Conservation (phyloP, 1,140 invertebrate genomes). For the fruit fly (Drosophila melanogaster) region Release_6_plus_ISO1_MT NC_004354.4:14885001-14885500, state of each 20-base stretch:
- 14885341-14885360: too few relatives aligned
- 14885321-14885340: too few relatives aligned
- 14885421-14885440: too few relatives aligned
- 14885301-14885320: neutral
- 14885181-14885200: slow-evolving; percentile 23
- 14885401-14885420: too few relatives aligned
- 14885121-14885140: slow-evolving; percentile 30
- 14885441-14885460: too few relatives aligned
- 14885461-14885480: too few relatives aligned
- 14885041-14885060: slow-evolving; percentile 28
- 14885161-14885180: slow-evolving; percentile 49
- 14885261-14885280: slow-evolving; percentile 11
- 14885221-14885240: slow-evolving; percentile 22
- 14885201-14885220: neutral
- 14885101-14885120: slow-evolving; percentile 17
- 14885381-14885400: too few relatives aligned
- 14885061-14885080: slow-evolving; percentile 57
- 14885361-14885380: too few relatives aligned
- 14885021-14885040: slow-evolving; percentile 31
- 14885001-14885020: slow-evolving; percentile 59
- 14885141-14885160: slow-evolving; percentile 29
- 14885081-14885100: slow-evolving; percentile 43
- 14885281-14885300: neutral
- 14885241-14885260: slow-evolving; percentile 1
- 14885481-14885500: too few relatives aligned